Base-by-base conservation (phyloP, 2,888 invertebrate species). In the Troides aeacus region DNA sequence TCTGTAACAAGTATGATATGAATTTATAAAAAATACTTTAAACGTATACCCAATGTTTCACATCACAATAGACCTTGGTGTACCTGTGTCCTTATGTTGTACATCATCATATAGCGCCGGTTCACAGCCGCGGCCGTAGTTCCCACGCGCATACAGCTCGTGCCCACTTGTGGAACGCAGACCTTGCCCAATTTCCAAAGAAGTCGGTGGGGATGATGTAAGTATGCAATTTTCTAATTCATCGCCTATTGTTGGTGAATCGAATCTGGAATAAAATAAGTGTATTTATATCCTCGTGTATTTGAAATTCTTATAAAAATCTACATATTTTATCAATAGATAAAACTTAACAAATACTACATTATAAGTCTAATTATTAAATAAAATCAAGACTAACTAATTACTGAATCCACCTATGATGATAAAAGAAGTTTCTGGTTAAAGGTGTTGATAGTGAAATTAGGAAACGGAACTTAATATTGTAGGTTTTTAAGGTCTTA, bases 121-220 rank as follows among this genome's bases (percentile, higher is more conserved):
- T 81, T 97, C 97, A 76, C 97, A 97, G 0, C 97, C 97, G 66
- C 96, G 94, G 0, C 97, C 97, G 77, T 95, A 97, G 82, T 96
- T 97, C 0, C 96, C 97, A 60, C 97, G 88, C 72, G 97, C 95
- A 76, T 97, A 97, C 36, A 97, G 86, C 84, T 97, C 97, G 69
- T 96, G 96, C 0, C 94, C 94, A 1, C 93, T 87, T 73, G 95
- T 95, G 6, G 94, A 88, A 59, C 94, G 89, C 70, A 97, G 93
- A 61, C 96, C 96, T 24, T 93, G 89, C 7, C 94, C 94, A 0
- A 94, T 94, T 87, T 84, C 83, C 60, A 91, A 72, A 0, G 87
- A 84, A 0, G 91, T 89, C 0, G 90, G 88, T 0, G 91, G 90
- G 0, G 95, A 95, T 74, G 97, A 96, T 0, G 96, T 96, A 7